Conservation (phyloP, 2,888 invertebrate species). For the Hemaris fuciformis region DNA sequence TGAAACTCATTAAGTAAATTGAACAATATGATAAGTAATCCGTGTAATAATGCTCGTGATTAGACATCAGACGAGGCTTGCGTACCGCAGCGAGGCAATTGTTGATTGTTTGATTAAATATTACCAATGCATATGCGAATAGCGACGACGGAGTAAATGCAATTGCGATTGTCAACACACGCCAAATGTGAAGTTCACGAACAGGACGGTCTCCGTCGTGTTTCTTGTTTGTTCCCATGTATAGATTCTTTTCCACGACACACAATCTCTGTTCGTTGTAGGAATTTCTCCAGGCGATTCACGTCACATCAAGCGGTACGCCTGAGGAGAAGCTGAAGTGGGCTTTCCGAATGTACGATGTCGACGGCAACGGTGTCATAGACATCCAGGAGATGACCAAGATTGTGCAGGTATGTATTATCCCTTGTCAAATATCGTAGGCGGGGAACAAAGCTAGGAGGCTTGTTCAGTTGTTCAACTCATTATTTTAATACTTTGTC, state of each 20-base stretch:
- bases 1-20: background rate
- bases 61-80: background rate
- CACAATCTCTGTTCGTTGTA: conserved; percentile 76
- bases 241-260: conserved; percentile 12
- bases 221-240: conserved; percentile 26
- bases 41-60: conserved; percentile 8
- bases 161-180: conserved; percentile 20
- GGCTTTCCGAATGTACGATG: conserved; percentile 99
- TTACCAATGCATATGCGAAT: conserved; percentile 22
- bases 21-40: background rate
- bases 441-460: background rate
- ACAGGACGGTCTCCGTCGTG: conserved; percentile 23
- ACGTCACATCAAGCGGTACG: conserved; percentile 98
- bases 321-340: conserved; percentile 99
- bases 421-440: background rate
- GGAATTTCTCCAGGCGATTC: conserved; percentile 98
- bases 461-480: background rate
- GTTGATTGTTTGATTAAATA: conserved; percentile 6
- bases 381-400: conserved; percentile 99
- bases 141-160: conserved; percentile 14
- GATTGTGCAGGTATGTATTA: conserved; percentile 93
- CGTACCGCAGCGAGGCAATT: conserved; percentile 15
- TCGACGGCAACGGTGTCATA: conserved; percentile 98
- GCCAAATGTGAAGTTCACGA: conserved; percentile 23
- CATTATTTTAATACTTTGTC: no score